Evolutionary conservation across 2,888 invertebrate species (phyloP).

Genomic region (Diachrysia chrysitis): DNA sequence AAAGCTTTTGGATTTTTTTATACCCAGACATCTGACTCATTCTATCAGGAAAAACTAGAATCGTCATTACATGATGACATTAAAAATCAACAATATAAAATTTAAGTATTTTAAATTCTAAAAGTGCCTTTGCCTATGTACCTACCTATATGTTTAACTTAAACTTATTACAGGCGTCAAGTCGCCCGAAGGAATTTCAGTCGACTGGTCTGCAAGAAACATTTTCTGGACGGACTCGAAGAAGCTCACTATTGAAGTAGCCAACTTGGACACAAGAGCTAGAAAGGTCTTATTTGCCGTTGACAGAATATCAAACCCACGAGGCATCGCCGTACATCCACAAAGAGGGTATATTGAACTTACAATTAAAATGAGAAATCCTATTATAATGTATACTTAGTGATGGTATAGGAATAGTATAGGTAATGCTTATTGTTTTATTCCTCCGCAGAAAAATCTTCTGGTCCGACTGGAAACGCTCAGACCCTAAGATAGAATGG

Average conservation of each 20-base stretch:
- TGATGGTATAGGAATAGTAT: background rate
- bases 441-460: slow-evolving; percentile 94
- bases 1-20: too few species aligned
- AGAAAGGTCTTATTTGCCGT: slow-evolving; percentile 92
- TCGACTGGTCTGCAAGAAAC: slow-evolving; percentile 97
- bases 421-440: background rate
- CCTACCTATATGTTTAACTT: background rate
- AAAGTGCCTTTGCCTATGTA: too few species aligned
- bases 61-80: too few species aligned
- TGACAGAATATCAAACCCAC: slow-evolving; percentile 95
- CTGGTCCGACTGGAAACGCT: slow-evolving; percentile 99
- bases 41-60: too few species aligned
- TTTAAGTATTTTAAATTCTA: too few species aligned
- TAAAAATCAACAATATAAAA: too few species aligned
- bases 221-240: slow-evolving; percentile 99
- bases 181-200: slow-evolving; percentile 97
- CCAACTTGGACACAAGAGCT: slow-evolving; percentile 93
- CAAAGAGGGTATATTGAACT: slow-evolving; percentile 91
- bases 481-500: slow-evolving; percentile 97
- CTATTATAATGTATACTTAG: background rate
- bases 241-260: slow-evolving; percentile 96
- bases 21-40: too few species aligned
- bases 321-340: slow-evolving; percentile 98
- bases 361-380: background rate
- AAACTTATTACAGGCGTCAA: slow-evolving; percentile 90